Conservation (phyloP, 2,888 invertebrate genomes). For the Phyllotreta striolata region DNA sequence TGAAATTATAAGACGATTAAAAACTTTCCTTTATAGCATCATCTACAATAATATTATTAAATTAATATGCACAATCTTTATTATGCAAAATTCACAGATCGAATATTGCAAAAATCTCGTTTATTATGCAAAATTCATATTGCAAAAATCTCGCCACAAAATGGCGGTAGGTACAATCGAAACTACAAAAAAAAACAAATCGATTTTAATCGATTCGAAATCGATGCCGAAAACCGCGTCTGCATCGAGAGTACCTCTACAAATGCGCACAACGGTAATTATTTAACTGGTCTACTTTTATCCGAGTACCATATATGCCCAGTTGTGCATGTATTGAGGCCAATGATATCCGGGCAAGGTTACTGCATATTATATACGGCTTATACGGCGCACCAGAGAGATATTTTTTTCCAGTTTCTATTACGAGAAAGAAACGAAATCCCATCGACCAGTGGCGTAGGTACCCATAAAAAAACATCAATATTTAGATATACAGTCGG, state of each 20-base stretch:
- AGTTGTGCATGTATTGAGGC: slow-evolving; percentile 56
- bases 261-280: slow-evolving; percentile 4
- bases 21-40: too few relatives aligned
- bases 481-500: too few relatives aligned
- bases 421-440: slow-evolving; percentile 31
- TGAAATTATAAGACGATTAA: too few relatives aligned
- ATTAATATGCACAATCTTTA: too few relatives aligned
- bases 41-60: too few relatives aligned
- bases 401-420: slow-evolving; percentile 43
- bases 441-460: neutral
- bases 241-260: neutral
- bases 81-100: too few relatives aligned
- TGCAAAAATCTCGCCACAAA: too few relatives aligned
- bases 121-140: too few relatives aligned
- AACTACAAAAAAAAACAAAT: too few relatives aligned
- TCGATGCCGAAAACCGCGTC: neutral
- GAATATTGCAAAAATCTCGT: too few relatives aligned
- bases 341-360: slow-evolving; percentile 57
- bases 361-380: slow-evolving; percentile 29
- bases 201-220: slow-evolving; percentile 5
- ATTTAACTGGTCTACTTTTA: slow-evolving; percentile 34
- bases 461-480: too few relatives aligned
- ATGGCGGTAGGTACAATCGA: too few relatives aligned
- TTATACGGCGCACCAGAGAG: slow-evolving; percentile 47
- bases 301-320: slow-evolving; percentile 49